These are phyloP conservation scores for Caenorhabditis sp. DNA, from an alignment of 2,888 invertebrate genomes.

Conservation along the genomic window DNA sequence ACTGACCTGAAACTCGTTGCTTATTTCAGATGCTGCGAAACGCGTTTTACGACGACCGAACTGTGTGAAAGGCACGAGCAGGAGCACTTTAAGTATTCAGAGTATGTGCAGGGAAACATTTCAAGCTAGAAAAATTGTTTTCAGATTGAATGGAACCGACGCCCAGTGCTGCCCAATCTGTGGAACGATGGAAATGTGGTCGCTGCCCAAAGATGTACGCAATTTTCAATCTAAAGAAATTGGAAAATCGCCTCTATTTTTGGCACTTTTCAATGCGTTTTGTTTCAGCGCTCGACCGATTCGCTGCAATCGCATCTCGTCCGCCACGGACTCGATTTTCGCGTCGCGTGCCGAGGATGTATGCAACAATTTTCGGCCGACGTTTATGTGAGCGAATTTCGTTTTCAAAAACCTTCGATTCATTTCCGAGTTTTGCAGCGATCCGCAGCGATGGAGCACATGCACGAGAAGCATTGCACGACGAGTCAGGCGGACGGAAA, in stretches of 20 bases:
- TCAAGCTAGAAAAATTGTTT: too few species aligned
- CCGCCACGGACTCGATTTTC: constrained; percentile 53
- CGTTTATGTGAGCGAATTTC: too few species aligned
- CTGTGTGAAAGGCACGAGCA: constrained; percentile 16
- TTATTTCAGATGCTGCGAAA: constrained; percentile 21
- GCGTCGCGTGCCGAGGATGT: constrained; percentile 50
- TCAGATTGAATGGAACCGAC: constrained; percentile 6
- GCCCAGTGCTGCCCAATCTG: constrained; percentile 52
- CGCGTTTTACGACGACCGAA: constrained; percentile 20
- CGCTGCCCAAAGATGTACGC: constrained; percentile 27
- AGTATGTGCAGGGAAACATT: too few species aligned
- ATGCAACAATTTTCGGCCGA: too few species aligned
- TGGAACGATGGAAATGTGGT: constrained; percentile 56
- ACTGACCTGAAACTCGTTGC: too few species aligned
- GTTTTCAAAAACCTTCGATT: too few species aligned
- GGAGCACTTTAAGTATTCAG: constrained; percentile 7
- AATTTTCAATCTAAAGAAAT: not conserved
- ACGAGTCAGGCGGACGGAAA: too few species aligned
- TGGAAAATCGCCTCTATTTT: too few species aligned
- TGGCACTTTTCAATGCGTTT: not conserved
- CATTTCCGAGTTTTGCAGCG: too few species aligned
- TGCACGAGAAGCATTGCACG: too few species aligned
- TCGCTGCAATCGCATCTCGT: constrained; percentile 37
- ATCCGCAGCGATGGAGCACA: too few species aligned
- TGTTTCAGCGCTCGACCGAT: constrained; percentile 9